Conservation (phyloP, 1,140 invertebrate genomes). For the Coenobita brevimanus region DNA sequence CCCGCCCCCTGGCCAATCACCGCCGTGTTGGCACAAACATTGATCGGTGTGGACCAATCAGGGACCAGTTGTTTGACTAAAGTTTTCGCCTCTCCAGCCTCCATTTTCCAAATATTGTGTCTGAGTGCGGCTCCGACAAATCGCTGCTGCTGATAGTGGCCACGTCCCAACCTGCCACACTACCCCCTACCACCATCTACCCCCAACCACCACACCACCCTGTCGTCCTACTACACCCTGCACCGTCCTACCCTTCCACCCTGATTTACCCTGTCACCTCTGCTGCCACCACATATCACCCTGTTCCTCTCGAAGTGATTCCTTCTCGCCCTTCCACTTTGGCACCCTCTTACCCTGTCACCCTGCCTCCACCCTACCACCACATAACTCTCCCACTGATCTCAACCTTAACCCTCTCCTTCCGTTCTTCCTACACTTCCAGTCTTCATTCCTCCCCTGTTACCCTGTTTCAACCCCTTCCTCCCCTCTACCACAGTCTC, state of each 20-base stretch:
- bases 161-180: slow-evolving; percentile 33
- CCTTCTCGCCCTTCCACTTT: too few relatives aligned
- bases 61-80: slow-evolving; percentile 65
- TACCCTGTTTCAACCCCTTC: too few relatives aligned
- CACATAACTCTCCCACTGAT: too few relatives aligned
- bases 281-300: not conserved
- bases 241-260: not conserved
- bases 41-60: slow-evolving; percentile 67
- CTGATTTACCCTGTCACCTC: not conserved
- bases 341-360: too few relatives aligned
- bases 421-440: too few relatives aligned
- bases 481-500: too few relatives aligned
- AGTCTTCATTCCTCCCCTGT: too few relatives aligned
- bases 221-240: not conserved
- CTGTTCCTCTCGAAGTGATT: too few relatives aligned
- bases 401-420: too few relatives aligned
- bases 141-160: slow-evolving; percentile 58
- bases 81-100: slow-evolving; percentile 60
- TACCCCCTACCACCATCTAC: not conserved
- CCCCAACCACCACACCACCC: slow-evolving; percentile 12
- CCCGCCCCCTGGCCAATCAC: slow-evolving; percentile 54
- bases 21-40: slow-evolving; percentile 60
- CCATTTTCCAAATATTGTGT: slow-evolving; percentile 62
- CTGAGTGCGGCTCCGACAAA: slow-evolving; percentile 48
- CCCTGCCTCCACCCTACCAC: too few relatives aligned